Evolutionary conservation across 1,140 invertebrate genomes (phyloP).

Genomic region (Bombus superbus): DNA sequence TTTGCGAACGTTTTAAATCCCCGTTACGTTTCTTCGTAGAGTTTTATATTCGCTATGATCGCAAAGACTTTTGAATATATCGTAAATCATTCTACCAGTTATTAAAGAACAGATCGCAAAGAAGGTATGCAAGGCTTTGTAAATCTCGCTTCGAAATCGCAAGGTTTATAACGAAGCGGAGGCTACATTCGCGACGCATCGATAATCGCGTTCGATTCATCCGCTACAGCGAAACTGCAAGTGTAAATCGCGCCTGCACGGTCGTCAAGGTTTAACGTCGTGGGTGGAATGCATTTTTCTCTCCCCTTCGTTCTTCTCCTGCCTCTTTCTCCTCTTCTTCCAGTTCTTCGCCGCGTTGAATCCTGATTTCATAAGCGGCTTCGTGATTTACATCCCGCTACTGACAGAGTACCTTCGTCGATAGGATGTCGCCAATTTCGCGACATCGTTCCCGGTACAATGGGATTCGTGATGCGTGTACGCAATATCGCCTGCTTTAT

Average conservation of each 20-base stretch:
- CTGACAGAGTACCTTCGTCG: background rate
- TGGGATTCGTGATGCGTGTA: constrained; percentile 55
- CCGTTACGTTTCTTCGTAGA: no score
- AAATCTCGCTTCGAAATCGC: background rate
- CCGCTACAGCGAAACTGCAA: constrained; percentile 18
- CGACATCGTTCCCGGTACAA: constrained; percentile 26
- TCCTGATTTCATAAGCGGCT: constrained; percentile 55
- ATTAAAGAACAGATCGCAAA: background rate
- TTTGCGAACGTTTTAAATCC: no score
- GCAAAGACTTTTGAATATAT: background rate
- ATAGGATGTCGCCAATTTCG: constrained; percentile 17
- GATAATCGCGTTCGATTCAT: constrained; percentile 54
- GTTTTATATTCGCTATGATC: no score
- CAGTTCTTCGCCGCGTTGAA: constrained; percentile 7
- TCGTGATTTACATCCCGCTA: constrained; percentile 56
- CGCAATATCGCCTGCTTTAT: constrained; percentile 45
- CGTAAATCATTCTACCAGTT: background rate
- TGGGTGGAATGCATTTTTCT: constrained; percentile 68
- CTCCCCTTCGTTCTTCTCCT: background rate
- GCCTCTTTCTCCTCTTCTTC: background rate
- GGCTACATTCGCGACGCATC: constrained; percentile 43
- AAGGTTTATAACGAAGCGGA: constrained; percentile 51
- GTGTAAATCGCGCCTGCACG: constrained; percentile 48
- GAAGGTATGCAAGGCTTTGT: background rate
- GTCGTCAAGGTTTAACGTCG: constrained; percentile 72